These are phyloP conservation scores for Myotis pilosus DNA, from an alignment of 2,797 vertebrate genomes.

Conservation along the genomic window DNA sequence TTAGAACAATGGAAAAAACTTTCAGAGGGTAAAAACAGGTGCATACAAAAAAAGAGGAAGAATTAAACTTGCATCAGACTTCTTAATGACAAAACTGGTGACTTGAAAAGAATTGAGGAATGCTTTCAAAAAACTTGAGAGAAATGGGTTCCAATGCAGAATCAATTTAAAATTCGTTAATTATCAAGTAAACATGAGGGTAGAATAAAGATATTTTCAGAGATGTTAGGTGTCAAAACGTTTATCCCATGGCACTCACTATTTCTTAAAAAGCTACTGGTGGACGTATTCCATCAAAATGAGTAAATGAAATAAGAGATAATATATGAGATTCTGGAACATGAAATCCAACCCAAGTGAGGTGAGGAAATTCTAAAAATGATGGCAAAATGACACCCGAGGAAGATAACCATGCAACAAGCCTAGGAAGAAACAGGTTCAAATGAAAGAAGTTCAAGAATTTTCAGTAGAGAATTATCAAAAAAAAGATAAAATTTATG, in stretches of 20 bases:
- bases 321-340: background rate
- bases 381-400: background rate
- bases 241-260: background rate
- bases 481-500: constrained; percentile 14
- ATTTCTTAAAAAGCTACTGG: background rate
- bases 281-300: background rate
- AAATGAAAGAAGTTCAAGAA: background rate
- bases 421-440: background rate
- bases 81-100: background rate
- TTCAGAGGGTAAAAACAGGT: background rate
- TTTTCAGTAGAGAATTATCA: background rate
- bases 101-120: constrained; percentile 8
- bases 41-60: background rate
- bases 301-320: background rate
- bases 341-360: background rate
- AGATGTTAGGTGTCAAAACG: background rate
- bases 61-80: background rate
- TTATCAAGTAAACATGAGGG: background rate
- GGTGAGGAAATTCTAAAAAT: background rate
- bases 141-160: background rate
- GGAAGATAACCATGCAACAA: background rate
- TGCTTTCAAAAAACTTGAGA: background rate
- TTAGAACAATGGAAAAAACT: background rate
- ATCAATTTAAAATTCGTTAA: constrained; percentile 17
- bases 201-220: background rate